A percentile compares a stretch with the other conserved stretches of the same genome.
Evolutionary conservation across 2,888 invertebrate species (phyloP).

Genomic region (Eledona agricola): DNA sequence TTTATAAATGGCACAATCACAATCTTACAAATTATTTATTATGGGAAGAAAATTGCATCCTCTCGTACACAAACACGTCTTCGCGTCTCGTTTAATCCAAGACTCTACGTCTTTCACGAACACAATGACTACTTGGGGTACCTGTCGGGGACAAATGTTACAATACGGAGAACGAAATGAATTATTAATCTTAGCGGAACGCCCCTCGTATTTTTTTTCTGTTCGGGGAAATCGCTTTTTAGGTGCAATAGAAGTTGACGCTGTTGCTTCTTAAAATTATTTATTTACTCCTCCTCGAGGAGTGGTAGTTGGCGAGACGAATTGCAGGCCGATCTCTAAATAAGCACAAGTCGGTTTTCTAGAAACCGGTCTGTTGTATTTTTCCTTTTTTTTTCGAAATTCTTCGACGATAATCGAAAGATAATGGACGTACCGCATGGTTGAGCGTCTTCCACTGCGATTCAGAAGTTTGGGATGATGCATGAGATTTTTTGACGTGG

Average conservation of each 20-base stretch:
- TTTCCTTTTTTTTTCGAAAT: too few species aligned
- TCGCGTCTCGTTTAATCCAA: too few species aligned
- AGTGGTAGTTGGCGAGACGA: too few species aligned
- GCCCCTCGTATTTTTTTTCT: slow-evolving; percentile 16
- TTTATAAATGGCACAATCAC: slow-evolving; percentile 26
- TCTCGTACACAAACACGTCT: too few species aligned
- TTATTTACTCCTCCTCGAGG: too few species aligned
- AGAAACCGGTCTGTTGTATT: slow-evolving; percentile 10
- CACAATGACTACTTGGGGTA: too few species aligned
- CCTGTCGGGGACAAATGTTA: too few species aligned
- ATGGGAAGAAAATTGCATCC: too few species aligned
- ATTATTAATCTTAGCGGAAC: slow-evolving; percentile 24
- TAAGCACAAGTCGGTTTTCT: slow-evolving; percentile 1
- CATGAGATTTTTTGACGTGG: slow-evolving; percentile 1
- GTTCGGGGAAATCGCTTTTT: neutral
- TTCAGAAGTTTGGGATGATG: too few species aligned
- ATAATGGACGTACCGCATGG: neutral
- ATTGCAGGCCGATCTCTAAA: neutral
- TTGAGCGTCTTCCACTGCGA: too few species aligned
- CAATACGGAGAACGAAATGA: slow-evolving; percentile 24
- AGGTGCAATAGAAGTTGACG: neutral
- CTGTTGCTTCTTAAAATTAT: neutral
- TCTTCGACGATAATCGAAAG: neutral
- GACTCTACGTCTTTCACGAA: slow-evolving; percentile 15
- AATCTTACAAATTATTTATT: too few species aligned